Percentiles rank a stretch among this genome's conserved stretches.
These are phyloP conservation scores for Tanytarsus gracilentus DNA, from an alignment of 2,888 invertebrate species.

Conservation along the genomic window DNA sequence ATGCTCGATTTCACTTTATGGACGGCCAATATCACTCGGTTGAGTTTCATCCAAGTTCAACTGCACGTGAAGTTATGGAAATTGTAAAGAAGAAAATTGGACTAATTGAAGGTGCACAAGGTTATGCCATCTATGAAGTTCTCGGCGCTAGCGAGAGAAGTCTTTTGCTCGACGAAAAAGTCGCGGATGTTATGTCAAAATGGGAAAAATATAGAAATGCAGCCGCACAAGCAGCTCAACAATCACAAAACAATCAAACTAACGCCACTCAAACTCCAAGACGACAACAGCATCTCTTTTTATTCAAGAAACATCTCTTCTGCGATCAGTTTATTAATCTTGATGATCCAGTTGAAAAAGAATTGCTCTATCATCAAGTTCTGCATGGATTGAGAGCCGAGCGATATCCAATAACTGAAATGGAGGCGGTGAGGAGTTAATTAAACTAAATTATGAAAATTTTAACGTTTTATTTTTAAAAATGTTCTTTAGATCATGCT, in stretches of 20 bases:
- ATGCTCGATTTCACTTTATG: conserved; percentile 84
- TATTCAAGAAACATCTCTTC: conserved; percentile 76
- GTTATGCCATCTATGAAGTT: conserved; percentile 89
- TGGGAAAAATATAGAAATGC: conserved; percentile 84
- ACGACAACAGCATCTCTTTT: conserved; percentile 56
- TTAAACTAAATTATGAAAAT: neutral
- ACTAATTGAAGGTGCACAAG: conserved; percentile 44
- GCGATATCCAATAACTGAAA: conserved; percentile 84
- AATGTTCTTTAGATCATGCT: conserved; percentile 68
- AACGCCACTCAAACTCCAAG: conserved; percentile 45
- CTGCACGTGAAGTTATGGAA: conserved; percentile 79
- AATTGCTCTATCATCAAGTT: conserved; percentile 87
- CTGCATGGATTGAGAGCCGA: conserved; percentile 83
- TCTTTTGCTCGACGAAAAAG: conserved; percentile 74
- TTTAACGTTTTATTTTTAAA: neutral
- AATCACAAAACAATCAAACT: conserved; percentile 37
- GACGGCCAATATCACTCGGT: conserved; percentile 92
- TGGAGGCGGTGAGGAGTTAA: conserved; percentile 79
- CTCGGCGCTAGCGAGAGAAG: conserved; percentile 80
- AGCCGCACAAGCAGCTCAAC: conserved; percentile 49
- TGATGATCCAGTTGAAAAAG: conserved; percentile 83
- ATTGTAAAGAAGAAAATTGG: conserved; percentile 86
- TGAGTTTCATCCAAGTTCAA: conserved; percentile 90
- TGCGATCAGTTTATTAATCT: conserved; percentile 70
- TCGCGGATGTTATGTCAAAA: conserved; percentile 88